Conservation (phyloP, 2,797 vertebrate genomes). For the Myotis pilosus region DNA sequence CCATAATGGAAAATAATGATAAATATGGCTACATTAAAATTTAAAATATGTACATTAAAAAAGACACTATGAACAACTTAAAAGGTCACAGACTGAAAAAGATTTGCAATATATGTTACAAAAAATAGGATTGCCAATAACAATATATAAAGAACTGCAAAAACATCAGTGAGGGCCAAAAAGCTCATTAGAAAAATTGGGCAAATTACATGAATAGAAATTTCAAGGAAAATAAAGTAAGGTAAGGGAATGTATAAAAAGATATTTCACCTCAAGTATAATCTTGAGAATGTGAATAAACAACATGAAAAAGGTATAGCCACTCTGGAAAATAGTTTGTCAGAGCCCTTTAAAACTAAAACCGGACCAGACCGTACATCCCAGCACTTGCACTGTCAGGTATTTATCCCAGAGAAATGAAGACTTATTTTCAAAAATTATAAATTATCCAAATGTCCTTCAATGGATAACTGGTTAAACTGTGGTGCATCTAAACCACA, state of each 20-base stretch:
- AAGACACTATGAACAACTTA: background rate
- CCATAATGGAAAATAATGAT: background rate
- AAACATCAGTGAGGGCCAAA: background rate
- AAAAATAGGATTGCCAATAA: background rate
- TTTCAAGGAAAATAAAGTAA: constrained; percentile 21
- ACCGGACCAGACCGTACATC: background rate
- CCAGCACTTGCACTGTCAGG: background rate
- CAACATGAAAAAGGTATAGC: background rate
- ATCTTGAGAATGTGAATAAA: constrained; percentile 10
- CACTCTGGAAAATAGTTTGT: background rate
- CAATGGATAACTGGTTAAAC: background rate
- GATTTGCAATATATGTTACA: background rate
- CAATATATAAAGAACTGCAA: background rate
- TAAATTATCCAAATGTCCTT: background rate
- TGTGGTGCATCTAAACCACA: background rate
- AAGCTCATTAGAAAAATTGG: background rate
- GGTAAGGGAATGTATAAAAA: background rate
- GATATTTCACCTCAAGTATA: background rate
- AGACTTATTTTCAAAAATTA: background rate
- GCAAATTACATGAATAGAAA: background rate
- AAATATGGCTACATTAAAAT: background rate
- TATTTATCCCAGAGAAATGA: background rate
- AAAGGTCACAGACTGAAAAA: background rate
- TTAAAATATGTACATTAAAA: background rate
- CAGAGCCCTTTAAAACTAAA: constrained; percentile 10